phyloP scores from a whole-genome alignment of 2,888 invertebrate species.

The Creontiades dilutus region DNA sequence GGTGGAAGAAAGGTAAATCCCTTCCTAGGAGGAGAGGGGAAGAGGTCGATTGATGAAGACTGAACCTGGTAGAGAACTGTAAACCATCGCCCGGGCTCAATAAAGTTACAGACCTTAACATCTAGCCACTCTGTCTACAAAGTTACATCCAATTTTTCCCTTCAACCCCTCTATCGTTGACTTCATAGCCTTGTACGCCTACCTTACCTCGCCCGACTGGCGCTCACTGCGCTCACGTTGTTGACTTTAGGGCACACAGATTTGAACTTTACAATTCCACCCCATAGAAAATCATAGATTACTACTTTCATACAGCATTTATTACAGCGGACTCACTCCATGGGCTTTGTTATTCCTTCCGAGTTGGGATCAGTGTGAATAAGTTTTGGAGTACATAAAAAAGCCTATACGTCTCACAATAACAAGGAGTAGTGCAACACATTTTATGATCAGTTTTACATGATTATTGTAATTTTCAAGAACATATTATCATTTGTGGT shows the following conservation, averaged over 20 bases:
- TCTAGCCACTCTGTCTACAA: slow-evolving; percentile 16
- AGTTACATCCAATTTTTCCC: slow-evolving; percentile 22
- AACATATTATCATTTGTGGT: too few relatives aligned
- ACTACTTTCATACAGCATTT: not conserved
- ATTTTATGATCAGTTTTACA: too few relatives aligned
- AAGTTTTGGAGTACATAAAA: too few relatives aligned
- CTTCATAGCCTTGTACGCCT: not conserved
- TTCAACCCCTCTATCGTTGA: not conserved
- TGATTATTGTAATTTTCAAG: too few relatives aligned
- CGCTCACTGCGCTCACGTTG: not conserved
- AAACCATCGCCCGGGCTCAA: not conserved
- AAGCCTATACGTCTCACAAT: too few relatives aligned
- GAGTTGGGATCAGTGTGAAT: too few relatives aligned
- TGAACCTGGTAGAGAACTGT: not conserved
- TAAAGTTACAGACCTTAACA: slow-evolving; percentile 35
- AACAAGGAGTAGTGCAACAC: too few relatives aligned
- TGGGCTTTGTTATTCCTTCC: too few relatives aligned
- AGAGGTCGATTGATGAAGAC: slow-evolving; percentile 22
- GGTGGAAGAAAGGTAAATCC: slow-evolving; percentile 18
- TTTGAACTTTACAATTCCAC: not conserved
- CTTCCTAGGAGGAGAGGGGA: not conserved
- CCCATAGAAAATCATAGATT: not conserved
- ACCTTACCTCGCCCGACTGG: not conserved
- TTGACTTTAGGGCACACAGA: not conserved
- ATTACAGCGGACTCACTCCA: not conserved